Conservation (phyloP, 2,113 vertebrate species). For the Thunnus maccoyii region DNA sequence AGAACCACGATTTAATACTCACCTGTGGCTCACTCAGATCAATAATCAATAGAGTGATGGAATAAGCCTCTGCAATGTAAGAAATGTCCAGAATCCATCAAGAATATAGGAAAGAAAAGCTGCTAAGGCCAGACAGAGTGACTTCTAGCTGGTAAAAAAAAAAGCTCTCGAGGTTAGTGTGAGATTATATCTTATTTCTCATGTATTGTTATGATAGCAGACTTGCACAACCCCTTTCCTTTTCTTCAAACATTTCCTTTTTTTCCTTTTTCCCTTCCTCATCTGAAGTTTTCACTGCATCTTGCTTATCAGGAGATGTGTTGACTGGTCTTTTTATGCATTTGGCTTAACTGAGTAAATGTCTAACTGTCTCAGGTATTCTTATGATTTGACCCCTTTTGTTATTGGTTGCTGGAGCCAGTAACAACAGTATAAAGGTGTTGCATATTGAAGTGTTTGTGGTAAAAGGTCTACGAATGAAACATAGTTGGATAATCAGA, state of each 20-base stretch:
- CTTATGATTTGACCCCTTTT: neutral
- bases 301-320: too few relatives aligned
- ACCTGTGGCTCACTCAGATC: slow-evolving; percentile 56
- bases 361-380: neutral
- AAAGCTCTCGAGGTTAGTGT: neutral
- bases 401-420: neutral
- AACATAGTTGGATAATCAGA: too few relatives aligned
- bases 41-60: slow-evolving; percentile 44
- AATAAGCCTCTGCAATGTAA: slow-evolving; percentile 4
- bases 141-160: neutral
- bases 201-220: neutral
- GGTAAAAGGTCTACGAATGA: too few relatives aligned
- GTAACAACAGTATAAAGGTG: neutral
- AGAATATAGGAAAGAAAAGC: neutral
- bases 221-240: neutral
- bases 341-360: neutral
- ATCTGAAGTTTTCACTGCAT: too few relatives aligned
- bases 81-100: slow-evolving; percentile 7
- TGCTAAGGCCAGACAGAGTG: neutral
- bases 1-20: slow-evolving; percentile 50
- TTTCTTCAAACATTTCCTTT: neutral
- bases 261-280: too few relatives aligned
- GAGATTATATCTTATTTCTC: neutral
- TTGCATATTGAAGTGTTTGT: neutral
- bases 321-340: neutral